A percentile compares a stretch with the other conserved stretches of the same genome.
These are phyloP conservation scores for Dicycla oo DNA, from an alignment of 2,888 invertebrate genomes.

Conservation along the genomic window DNA sequence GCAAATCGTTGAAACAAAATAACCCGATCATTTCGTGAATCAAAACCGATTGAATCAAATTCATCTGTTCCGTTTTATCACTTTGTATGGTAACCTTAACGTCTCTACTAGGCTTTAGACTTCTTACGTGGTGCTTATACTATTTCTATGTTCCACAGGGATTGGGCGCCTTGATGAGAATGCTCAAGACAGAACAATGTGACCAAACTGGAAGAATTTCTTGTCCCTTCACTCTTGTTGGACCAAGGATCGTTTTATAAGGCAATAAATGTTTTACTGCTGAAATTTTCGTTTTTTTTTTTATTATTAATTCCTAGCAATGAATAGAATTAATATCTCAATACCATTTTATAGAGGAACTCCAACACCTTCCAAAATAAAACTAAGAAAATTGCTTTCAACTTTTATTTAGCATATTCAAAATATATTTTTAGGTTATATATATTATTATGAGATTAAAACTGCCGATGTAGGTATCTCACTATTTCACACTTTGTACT, in stretches of 20 bases:
- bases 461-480: conserved; percentile 66
- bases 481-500: conserved; percentile 80
- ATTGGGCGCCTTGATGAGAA: conserved; percentile 68
- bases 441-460: conserved; percentile 73
- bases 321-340: not conserved
- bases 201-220: conserved; percentile 37
- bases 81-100: conserved; percentile 43
- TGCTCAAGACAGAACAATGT: conserved; percentile 29
- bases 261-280: conserved; percentile 8
- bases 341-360: not conserved
- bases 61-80: not conserved
- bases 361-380: conserved; percentile 9
- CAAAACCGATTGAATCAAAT: not conserved
- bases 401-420: conserved; percentile 82
- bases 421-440: conserved; percentile 82
- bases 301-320: not conserved
- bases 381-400: conserved; percentile 45
- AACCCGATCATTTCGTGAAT: not conserved
- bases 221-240: conserved; percentile 11
- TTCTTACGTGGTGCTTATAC: conserved; percentile 43
- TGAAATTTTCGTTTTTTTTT: not conserved
- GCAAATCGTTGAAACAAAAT: conserved; percentile 7
- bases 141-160: conserved; percentile 65
- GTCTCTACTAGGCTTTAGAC: conserved; percentile 16
- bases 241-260: conserved; percentile 17